Evolutionary conservation across 2,113 vertebrate species (phyloP).

Genomic region (Oryzias celebensis): DNA sequence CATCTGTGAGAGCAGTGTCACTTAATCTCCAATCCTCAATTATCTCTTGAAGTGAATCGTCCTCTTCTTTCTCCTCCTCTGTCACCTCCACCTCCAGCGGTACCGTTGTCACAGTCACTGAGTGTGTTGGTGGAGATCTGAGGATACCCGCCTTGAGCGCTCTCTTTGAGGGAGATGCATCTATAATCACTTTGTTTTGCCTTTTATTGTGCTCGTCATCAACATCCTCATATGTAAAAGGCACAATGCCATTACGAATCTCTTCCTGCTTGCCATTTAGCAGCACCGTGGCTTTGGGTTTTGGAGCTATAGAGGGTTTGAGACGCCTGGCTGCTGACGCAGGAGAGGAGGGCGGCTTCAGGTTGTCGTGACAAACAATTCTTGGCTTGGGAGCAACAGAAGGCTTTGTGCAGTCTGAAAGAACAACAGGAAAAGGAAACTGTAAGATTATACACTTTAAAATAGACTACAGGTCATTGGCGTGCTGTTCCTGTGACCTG

Average conservation of each 20-base stretch:
- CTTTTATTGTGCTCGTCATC: slow-evolving; percentile 59
- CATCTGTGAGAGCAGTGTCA: slow-evolving; percentile 54
- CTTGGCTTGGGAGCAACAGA: slow-evolving; percentile 88
- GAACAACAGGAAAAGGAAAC: slow-evolving; percentile 76
- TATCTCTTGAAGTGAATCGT: slow-evolving; percentile 39
- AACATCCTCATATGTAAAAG: slow-evolving; percentile 58
- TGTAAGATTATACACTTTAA: slow-evolving; percentile 70
- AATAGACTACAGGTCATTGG: slow-evolving; percentile 67
- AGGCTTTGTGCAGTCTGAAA: slow-evolving; percentile 86
- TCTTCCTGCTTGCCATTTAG: slow-evolving; percentile 75
- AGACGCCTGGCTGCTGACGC: slow-evolving; percentile 81
- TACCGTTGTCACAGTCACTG: slow-evolving; percentile 32
- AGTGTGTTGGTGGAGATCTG: slow-evolving; percentile 19
- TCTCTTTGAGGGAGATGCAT: slow-evolving; percentile 36
- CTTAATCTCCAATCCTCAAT: slow-evolving; percentile 60
- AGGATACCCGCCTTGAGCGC: slow-evolving; percentile 34
- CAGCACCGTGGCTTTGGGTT: slow-evolving; percentile 82
- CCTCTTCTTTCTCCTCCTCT: slow-evolving; percentile 10
- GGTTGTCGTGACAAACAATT: slow-evolving; percentile 73
- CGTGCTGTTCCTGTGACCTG: slow-evolving; percentile 54
- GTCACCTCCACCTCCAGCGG: slow-evolving; percentile 39
- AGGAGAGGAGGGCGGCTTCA: slow-evolving; percentile 78
- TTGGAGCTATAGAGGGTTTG: slow-evolving; percentile 89
- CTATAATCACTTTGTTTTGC: slow-evolving; percentile 34
- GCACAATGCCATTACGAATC: slow-evolving; percentile 74